Base-by-base conservation (phyloP, 2,113 vertebrate species). In the Trachemys scripta region DNA sequence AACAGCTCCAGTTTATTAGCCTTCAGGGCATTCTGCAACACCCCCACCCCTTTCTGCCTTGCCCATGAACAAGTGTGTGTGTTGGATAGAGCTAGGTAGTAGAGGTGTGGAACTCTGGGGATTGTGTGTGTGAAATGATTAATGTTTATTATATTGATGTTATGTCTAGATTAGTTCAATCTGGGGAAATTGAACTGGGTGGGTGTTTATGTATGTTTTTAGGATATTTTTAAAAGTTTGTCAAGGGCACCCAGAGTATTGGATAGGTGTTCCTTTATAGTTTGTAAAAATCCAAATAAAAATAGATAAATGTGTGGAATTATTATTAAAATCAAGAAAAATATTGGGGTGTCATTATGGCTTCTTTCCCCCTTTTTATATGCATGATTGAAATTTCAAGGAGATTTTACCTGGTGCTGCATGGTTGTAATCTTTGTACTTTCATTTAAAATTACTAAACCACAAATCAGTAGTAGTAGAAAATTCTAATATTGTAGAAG, bases 271-370 rank as follows among this genome's bases (percentile, higher is more conserved):
- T n/a, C 14, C 89, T 87, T 90, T 51, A 76, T 76, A 59, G 62
- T 69, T 92, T 92, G 85, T 81, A 91, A 95, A 62, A 81, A 51
- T 49, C 47, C 82, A 92, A 69, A 89, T 84, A 95, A 35, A 85
- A 35, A 76, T 13, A 38, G 90, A 90, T 10, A 90, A 90, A 90
- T 91, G 20, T 50, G 84, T 90, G 2, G 2, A 10, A 47, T 78
- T 42, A 47, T 45, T 27, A 72, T 20, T 38, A 72, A 78, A 47
- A 78, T 45, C 6, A 78, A 45, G 13, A 47, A 16, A 78, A 78
- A 27, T 11, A 47, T 25, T 19, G n/a, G 69, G 16, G 38, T 22
- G 69, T 38, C n/a, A 72, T 72, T 42, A 27, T 75, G 90, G 75
- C 4, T 80, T 95, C 79, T 88, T 47, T 56, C 1, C 35, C 65